A percentile compares a stretch with the other conserved stretches of the same genome.
phyloP scores from a whole-genome alignment of 2,113 vertebrate species.

The Caretta caretta region DNA sequence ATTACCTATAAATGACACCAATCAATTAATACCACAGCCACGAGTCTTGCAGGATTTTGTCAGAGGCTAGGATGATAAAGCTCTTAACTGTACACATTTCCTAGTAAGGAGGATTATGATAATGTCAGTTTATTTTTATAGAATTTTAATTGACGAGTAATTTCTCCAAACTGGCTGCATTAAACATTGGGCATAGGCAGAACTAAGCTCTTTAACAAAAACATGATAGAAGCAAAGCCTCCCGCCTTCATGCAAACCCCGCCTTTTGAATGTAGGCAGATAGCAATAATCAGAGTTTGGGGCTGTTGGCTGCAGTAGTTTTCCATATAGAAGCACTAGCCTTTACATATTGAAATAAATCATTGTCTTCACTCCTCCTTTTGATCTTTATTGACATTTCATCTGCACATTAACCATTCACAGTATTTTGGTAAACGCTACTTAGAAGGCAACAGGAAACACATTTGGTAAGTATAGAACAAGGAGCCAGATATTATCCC shows the following conservation, averaged over 20 bases:
- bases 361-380: background rate
- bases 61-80: constrained; percentile 33
- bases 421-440: accelerated
- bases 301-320: background rate
- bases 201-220: constrained; percentile 48
- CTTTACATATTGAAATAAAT: constrained; percentile 47
- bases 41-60: constrained; percentile 60
- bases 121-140: constrained; percentile 49
- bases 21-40: constrained; percentile 65
- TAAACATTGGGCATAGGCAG: constrained; percentile 19
- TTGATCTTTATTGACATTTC: constrained; percentile 45
- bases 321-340: background rate
- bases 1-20: constrained; percentile 76
- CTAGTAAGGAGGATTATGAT: constrained; percentile 60
- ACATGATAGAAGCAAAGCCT: background rate
- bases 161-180: constrained; percentile 1
- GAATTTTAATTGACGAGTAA: constrained; percentile 63
- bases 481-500: background rate
- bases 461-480: background rate
- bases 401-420: constrained; percentile 1
- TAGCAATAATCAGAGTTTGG: background rate
- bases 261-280: background rate
- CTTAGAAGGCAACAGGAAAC: background rate
- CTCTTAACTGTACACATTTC: constrained; percentile 43
- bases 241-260: background rate